Evolutionary conservation across 2,888 invertebrate genomes (phyloP).

Genomic region (Netelia melanura): DNA sequence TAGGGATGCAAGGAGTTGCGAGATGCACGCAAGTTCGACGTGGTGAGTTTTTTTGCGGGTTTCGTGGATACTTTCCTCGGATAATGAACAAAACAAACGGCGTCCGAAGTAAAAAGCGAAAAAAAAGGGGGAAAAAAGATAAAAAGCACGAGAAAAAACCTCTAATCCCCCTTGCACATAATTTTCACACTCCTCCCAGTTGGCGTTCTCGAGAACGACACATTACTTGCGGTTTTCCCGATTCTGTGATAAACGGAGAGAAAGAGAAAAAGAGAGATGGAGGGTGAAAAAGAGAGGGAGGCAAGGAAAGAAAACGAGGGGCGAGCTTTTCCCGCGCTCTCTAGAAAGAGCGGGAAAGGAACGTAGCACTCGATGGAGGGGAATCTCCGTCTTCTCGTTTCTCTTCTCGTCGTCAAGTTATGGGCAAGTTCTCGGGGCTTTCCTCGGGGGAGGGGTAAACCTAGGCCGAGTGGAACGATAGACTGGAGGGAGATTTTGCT

Average conservation of each 20-base stretch:
- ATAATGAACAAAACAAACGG: conserved; percentile 76
- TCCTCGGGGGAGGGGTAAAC: background rate
- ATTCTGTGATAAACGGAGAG: conserved; percentile 69
- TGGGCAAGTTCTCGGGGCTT: conserved; percentile 41
- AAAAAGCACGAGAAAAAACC: conserved; percentile 40
- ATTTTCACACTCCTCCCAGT: conserved; percentile 40
- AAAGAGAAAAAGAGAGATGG: conserved; percentile 10
- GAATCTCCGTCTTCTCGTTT: conserved; percentile 13
- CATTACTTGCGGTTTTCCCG: conserved; percentile 39
- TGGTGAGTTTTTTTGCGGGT: background rate
- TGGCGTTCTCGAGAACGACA: conserved; percentile 25
- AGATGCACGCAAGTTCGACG: background rate
- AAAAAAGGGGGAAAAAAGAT: conserved; percentile 19
- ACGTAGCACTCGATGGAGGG: conserved; percentile 34
- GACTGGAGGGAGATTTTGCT: conserved; percentile 40
- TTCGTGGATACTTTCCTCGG: conserved; percentile 29
- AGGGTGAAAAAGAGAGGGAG: conserved; percentile 11
- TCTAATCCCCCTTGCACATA: conserved; percentile 18
- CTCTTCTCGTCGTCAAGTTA: conserved; percentile 11
- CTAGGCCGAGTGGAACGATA: conserved; percentile 7
- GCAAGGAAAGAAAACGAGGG: conserved; percentile 65
- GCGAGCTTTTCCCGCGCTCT: conserved; percentile 77
- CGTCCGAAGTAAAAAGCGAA: conserved; percentile 46
- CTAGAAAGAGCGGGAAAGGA: conserved; percentile 64
- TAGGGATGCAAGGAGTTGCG: background rate